Evolutionary conservation across 2,888 invertebrate species (phyloP).

Genomic region (Xestia rhomboidea): DNA sequence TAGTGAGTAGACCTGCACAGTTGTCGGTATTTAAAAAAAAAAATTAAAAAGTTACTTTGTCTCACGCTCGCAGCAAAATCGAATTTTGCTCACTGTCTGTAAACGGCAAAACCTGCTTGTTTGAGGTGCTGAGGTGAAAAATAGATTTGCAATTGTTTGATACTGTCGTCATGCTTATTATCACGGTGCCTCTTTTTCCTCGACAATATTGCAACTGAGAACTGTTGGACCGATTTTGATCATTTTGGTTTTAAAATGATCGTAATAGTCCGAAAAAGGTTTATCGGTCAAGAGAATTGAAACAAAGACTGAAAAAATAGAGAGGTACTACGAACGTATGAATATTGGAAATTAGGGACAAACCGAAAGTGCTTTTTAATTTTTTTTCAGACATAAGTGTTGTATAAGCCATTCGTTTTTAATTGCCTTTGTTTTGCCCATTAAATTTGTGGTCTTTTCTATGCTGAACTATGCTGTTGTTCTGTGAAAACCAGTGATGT

Average conservation of each 20-base stretch:
- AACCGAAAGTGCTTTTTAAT: too few species aligned
- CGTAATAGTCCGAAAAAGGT: neutral
- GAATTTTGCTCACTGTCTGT: too few species aligned
- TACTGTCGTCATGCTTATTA: too few species aligned
- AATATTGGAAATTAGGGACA: too few species aligned
- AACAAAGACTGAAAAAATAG: neutral
- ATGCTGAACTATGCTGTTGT: neutral
- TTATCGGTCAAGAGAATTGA: neutral
- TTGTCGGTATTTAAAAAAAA: too few species aligned
- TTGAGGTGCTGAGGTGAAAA: too few species aligned
- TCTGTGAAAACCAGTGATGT: neutral
- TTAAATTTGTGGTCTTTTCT: neutral
- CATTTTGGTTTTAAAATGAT: neutral
- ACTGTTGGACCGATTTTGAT: neutral
- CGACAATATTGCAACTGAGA: slow-evolving; percentile 6
- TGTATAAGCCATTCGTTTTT: neutral
- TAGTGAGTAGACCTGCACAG: too few species aligned
- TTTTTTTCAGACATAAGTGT: neutral
- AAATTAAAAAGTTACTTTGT: too few species aligned
- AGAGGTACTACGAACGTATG: neutral
- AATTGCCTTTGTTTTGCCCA: too few species aligned
- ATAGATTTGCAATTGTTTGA: too few species aligned
- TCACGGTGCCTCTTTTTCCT: neutral
- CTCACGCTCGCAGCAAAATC: too few species aligned
- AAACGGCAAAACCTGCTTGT: too few species aligned